A percentile compares a stretch with the other conserved stretches of the same genome.
Conservation (phyloP, 2,888 invertebrate genomes). For the Adelognathus sp. region DNA sequence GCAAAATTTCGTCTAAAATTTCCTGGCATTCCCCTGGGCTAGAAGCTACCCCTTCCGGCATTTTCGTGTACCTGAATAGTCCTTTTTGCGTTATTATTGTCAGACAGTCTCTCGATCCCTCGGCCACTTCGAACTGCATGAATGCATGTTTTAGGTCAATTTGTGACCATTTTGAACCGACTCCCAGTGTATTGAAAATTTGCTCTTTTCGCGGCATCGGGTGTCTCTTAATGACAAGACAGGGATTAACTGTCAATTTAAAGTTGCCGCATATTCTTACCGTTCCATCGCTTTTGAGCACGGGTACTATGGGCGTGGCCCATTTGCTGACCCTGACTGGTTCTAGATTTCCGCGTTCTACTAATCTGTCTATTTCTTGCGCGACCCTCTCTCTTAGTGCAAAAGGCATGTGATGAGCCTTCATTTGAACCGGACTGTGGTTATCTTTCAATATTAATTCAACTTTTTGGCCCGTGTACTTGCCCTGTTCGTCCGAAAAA, state of each 20-base stretch:
- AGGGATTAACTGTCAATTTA: slow-evolving; percentile 71
- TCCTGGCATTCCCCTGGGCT: slow-evolving; percentile 29
- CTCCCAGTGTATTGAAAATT: slow-evolving; percentile 59
- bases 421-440: neutral
- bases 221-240: slow-evolving; percentile 64
- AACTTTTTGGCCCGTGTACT: neutral
- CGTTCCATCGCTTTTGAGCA: neutral
- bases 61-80: slow-evolving; percentile 13
- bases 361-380: slow-evolving; percentile 23
- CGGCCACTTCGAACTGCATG: slow-evolving; percentile 17
- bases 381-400: slow-evolving; percentile 37
- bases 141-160: slow-evolving; percentile 74
- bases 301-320: slow-evolving; percentile 71
- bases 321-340: slow-evolving; percentile 65
- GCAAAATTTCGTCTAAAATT: slow-evolving; percentile 13
- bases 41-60: slow-evolving; percentile 37
- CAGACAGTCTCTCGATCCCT: neutral
- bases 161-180: slow-evolving; percentile 73
- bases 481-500: neutral
- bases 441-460: slow-evolving; percentile 2
- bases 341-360: slow-evolving; percentile 60
- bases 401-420: slow-evolving; percentile 56
- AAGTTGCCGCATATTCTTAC: slow-evolving; percentile 62
- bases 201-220: slow-evolving; percentile 65
- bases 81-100: slow-evolving; percentile 30